Base-by-base conservation (phyloP, 2,113 vertebrate genomes). In the Propithecus coquereli region DNA sequence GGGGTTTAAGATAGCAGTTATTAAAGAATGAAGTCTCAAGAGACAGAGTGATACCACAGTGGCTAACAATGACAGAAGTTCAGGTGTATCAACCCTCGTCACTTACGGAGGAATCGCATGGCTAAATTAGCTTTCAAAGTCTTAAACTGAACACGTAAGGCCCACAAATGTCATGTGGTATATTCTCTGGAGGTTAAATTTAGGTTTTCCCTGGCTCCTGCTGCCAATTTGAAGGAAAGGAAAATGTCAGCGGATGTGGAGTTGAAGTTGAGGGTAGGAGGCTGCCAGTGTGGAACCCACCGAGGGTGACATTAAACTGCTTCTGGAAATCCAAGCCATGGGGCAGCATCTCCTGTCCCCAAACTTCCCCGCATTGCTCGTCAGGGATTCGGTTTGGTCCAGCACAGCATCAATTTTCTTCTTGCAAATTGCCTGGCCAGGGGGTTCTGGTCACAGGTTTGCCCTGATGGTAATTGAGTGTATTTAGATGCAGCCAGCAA, bases 81-180 rank as follows among this genome's bases (percentile, higher is more conserved):
- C 98, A 98, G 98, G 96, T 98, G 95, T 96, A 96, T 97, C 98
- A 96, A 97, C 96, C 97, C 27, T 0, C 97, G 96, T 97, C 98
- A 96, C 97, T 98, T 95, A 97, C 32, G n/a, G 95, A 98, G 97
- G 96, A 92, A 97, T 87, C 85, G 89, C 98, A 95, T 93, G 94
- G 98, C 97, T 99, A 98, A 99, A 99, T 99, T 98, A 98, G 98
- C 98, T 98, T 98, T 98, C 98, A 98, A 98, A 98, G 97, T 96
- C 98, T 98, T 98, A 98, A 97, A 96, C 96, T 65, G 97, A 98
- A 98, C 98, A 98, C 97, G 98, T 96, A 98, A 98, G 98, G 92
- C 98, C 97, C 98, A 97, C 97, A 95, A 92, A 97, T 98, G 97
- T 98, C 98, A 98, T 98, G 94, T 98, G 98, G 97, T 96, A 96